These are phyloP conservation scores for Alligator mississippiensis DNA, from an alignment of 2,113 vertebrate genomes.

Conservation along the genomic window DNA sequence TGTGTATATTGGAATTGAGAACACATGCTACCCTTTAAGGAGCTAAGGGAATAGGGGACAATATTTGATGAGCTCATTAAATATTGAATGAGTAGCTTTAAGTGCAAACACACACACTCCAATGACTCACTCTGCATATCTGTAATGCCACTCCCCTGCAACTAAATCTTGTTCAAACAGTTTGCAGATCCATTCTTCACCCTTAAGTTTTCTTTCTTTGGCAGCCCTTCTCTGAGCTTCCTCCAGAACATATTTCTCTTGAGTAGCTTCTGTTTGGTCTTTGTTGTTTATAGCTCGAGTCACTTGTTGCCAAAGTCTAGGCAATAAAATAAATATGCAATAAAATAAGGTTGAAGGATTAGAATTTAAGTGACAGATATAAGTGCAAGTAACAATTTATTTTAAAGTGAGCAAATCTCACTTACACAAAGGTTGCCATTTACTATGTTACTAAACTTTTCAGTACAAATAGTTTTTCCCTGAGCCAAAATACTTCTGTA, in stretches of 20 bases:
- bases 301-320: slow-evolving; percentile 96
- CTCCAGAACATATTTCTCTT: slow-evolving; percentile 95
- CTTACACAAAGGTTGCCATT: neutral
- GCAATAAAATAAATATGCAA: slow-evolving; percentile 21
- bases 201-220: slow-evolving; percentile 91
- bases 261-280: slow-evolving; percentile 97
- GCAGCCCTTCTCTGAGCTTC: slow-evolving; percentile 94
- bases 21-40: no score
- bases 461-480: no score
- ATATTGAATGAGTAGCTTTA: neutral
- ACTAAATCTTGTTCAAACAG: slow-evolving; percentile 94
- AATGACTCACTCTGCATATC: slow-evolving; percentile 92
- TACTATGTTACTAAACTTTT: neutral
- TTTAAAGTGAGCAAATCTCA: no score
- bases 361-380: neutral
- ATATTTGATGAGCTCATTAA: neutral
- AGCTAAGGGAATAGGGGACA: no score
- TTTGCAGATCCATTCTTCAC: slow-evolving; percentile 90
- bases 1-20: no score
- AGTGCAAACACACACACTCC: neutral
- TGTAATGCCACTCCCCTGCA: slow-evolving; percentile 96
- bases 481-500: neutral
- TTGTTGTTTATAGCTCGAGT: slow-evolving; percentile 96
- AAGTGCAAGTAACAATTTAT: neutral
- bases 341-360: neutral